Evolutionary conservation across 1,140 invertebrate genomes (phyloP), one percentile per base, ranked within the genome.

Genomic region (Micrasema longulum): DNA sequence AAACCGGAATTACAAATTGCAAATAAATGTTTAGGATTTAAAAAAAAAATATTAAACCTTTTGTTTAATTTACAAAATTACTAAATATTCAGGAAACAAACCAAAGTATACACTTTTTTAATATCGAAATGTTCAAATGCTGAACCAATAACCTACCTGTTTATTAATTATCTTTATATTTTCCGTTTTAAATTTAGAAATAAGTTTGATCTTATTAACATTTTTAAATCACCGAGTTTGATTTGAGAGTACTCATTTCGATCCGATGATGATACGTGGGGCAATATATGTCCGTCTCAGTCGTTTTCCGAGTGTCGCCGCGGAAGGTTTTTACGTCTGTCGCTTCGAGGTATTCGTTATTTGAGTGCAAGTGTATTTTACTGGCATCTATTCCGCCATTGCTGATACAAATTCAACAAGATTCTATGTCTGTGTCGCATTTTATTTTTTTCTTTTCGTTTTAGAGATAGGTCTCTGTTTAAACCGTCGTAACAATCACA

Each of bases 371-470:
- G 68, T 70, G 66, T 57, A 57, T 70, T 63, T 70, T 63, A 70
- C 68, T 63, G 41, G 55, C 68, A 53, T 70, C 68, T 53, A 63
- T 70, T 70, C 68, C 68, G 68, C 68, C 68, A 70, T 70, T 70
- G 48, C 57, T 70, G 35, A 38, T 43, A 20, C 12, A 63, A 63
- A 70, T 63, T 70, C 53, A 9, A 31, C 45, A 41, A 48, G 20
- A 47, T 60, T 35, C 22, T 60, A 31, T 41, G 65, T 41, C 35
- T 55, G 26, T 14, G 31, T 20, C 26, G 45, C 16, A 38, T 66
- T 52, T 11, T 10, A 38, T 38, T 16, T 20, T 22, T 38, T 60
- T 41, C 4, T 60, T 20, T 4, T 10, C 2, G 11, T 60, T 60
- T 9, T 60, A 16, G 18, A 22, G 41, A 60, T 38, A 22, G 18